A percentile compares a stretch with the other conserved stretches of the same genome.
Conservation (phyloP, 2,888 invertebrate genomes). For the Chrysolina oricalcia region DNA sequence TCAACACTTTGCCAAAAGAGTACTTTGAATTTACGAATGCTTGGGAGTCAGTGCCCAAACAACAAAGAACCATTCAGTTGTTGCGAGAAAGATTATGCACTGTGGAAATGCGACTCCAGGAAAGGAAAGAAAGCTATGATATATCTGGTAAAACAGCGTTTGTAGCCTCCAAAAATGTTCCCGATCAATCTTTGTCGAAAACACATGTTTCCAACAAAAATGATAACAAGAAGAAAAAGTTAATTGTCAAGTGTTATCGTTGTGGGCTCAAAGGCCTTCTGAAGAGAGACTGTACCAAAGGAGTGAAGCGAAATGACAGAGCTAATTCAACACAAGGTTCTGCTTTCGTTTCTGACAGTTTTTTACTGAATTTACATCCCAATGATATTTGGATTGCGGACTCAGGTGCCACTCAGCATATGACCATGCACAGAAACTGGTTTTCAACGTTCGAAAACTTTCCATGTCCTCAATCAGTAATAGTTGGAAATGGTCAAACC, state of each 20-base stretch:
- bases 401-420: constrained; percentile 32
- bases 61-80: constrained; percentile 8
- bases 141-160: not conserved
- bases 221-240: not conserved
- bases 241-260: not conserved
- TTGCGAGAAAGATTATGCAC: constrained; percentile 12
- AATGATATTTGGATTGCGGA: constrained; percentile 29
- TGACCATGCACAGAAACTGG: constrained; percentile 20
- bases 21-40: constrained; percentile 34
- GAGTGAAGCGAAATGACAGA: not conserved
- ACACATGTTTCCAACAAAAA: not conserved
- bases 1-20: constrained; percentile 30
- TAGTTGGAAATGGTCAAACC: constrained; percentile 22
- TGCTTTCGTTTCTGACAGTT: not conserved
- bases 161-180: not conserved
- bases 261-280: too few species aligned
- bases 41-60: constrained; percentile 31
- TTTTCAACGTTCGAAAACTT: constrained; percentile 14
- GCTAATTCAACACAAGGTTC: constrained; percentile 7
- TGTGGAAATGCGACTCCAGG: not conserved
- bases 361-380: not conserved
- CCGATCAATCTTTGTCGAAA: not conserved
- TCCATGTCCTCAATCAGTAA: not conserved
- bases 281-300: not conserved
- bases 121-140: not conserved